Evolutionary conservation across 2,113 vertebrate species (phyloP).

Genomic region (Hippocampus abdominalis): DNA sequence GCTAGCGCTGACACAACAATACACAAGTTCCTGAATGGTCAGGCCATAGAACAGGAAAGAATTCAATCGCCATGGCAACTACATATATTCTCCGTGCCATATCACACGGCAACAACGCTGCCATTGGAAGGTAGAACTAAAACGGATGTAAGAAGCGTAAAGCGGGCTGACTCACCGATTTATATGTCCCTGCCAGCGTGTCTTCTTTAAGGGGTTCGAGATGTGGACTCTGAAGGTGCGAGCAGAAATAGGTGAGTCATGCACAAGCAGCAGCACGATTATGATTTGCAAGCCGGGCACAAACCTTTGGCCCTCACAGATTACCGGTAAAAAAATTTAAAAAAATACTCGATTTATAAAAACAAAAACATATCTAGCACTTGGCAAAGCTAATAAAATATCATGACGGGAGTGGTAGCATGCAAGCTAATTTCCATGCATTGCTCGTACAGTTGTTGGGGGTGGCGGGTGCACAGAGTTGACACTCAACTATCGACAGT

Average conservation of each 20-base stretch:
- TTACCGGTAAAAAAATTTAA: neutral
- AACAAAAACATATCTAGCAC: neutral
- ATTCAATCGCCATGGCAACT: neutral
- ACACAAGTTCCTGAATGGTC: too few species aligned
- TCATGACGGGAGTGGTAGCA: constrained; percentile 8
- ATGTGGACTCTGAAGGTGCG: constrained; percentile 76
- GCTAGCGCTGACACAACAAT: too few species aligned
- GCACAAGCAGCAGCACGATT: constrained; percentile 11
- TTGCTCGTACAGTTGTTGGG: neutral
- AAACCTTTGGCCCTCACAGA: constrained; percentile 14
- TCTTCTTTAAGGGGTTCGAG: constrained; percentile 88
- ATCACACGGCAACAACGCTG: neutral
- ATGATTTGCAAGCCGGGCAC: constrained; percentile 11
- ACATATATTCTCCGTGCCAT: neutral
- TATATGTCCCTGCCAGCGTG: constrained; percentile 73
- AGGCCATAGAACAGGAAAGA: neutral
- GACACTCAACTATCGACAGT: neutral
- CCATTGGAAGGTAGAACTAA: neutral
- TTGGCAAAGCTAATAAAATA: constrained; percentile 10
- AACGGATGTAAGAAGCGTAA: neutral
- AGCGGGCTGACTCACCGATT: constrained; percentile 76
- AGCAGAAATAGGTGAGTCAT: constrained; percentile 31
- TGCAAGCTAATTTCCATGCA: neutral
- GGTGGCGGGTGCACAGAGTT: too few species aligned
- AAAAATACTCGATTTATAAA: too few species aligned